These are phyloP conservation scores for Chaenodraco wilsoni DNA, from an alignment of 2,797 vertebrate genomes.

Conservation along the genomic window DNA sequence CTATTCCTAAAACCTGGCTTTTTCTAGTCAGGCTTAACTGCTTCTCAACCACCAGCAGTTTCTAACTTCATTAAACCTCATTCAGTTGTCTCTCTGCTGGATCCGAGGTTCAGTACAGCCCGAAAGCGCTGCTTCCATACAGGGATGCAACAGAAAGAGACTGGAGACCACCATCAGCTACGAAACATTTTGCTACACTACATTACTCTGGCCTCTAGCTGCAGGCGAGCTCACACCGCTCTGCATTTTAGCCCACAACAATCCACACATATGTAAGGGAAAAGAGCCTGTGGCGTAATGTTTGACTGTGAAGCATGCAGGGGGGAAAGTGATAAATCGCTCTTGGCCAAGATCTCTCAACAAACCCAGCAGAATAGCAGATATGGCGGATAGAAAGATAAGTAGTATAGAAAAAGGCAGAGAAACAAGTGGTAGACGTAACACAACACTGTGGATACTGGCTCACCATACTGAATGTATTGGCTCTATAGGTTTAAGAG, in stretches of 20 bases:
- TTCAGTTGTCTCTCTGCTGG: constrained; percentile 39
- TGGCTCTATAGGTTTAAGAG: not conserved
- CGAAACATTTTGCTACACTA: constrained; percentile 62
- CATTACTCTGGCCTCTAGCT: constrained; percentile 68
- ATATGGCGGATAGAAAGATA: constrained; percentile 29
- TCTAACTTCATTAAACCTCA: constrained; percentile 48
- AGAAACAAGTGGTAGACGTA: constrained; percentile 15
- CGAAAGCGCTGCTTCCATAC: constrained; percentile 23
- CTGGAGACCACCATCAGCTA: constrained; percentile 40
- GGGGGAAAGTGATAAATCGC: constrained; percentile 49
- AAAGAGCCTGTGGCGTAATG: constrained; percentile 37
- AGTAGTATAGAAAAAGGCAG: constrained; percentile 16
- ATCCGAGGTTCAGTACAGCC: constrained; percentile 60
- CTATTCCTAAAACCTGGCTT: constrained; percentile 28
- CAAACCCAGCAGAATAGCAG: constrained; percentile 44
- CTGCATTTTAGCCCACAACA: constrained; percentile 46
- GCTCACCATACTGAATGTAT: not conserved
- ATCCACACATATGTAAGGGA: constrained; percentile 46
- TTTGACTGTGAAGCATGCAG: constrained; percentile 51
- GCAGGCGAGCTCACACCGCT: constrained; percentile 41
- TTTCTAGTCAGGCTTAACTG: constrained; percentile 34
- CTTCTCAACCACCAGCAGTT: constrained; percentile 38
- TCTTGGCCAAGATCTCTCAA: constrained; percentile 41
- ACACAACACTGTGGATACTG: constrained; percentile 2
- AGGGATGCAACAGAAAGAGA: constrained; percentile 43